These are phyloP conservation scores for Origma solitaria DNA, from an alignment of 2,113 vertebrate genomes.

Conservation along the genomic window DNA sequence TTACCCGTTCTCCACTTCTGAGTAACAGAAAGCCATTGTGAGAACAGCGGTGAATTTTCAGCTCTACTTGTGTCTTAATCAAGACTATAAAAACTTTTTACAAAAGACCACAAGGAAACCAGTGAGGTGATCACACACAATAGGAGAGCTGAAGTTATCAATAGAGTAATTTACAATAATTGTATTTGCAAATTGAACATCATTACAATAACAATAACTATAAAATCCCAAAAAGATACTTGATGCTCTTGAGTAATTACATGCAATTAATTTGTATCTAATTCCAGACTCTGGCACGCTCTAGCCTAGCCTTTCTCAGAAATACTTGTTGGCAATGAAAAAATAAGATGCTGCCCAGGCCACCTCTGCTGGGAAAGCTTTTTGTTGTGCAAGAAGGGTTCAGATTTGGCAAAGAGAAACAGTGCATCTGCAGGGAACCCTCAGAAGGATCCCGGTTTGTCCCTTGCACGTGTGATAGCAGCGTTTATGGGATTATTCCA, in stretches of 20 bases:
- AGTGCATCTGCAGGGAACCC: background rate
- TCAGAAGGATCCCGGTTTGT: background rate
- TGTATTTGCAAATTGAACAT: constrained; percentile 50
- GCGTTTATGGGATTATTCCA: background rate
- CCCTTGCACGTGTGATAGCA: background rate
- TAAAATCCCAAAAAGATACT: constrained; percentile 30
- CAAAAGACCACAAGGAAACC: background rate
- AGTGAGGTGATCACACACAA: background rate
- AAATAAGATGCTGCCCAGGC: constrained; percentile 26
- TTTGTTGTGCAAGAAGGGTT: constrained; percentile 1
- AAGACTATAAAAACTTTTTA: background rate
- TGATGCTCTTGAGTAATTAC: constrained; percentile 56
- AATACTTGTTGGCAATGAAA: constrained; percentile 46
- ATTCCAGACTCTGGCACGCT: constrained; percentile 51
- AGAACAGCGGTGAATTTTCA: background rate
- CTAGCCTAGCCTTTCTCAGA: constrained; percentile 43
- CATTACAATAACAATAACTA: constrained; percentile 38
- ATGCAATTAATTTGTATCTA: constrained; percentile 59
- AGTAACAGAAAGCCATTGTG: constrained; percentile 1
- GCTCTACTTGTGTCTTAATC: background rate
- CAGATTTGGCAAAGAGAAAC: constrained; percentile 2
- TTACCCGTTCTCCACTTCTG: constrained; percentile 7
- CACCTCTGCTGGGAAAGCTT: constrained; percentile 46
- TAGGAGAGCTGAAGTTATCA: constrained; percentile 26
- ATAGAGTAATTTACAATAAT: constrained; percentile 41